Evolutionary conservation across 2,797 vertebrate genomes (phyloP), one percentile per base, ranked within the genome.

Genomic region (Antrozous pallidus): DNA sequence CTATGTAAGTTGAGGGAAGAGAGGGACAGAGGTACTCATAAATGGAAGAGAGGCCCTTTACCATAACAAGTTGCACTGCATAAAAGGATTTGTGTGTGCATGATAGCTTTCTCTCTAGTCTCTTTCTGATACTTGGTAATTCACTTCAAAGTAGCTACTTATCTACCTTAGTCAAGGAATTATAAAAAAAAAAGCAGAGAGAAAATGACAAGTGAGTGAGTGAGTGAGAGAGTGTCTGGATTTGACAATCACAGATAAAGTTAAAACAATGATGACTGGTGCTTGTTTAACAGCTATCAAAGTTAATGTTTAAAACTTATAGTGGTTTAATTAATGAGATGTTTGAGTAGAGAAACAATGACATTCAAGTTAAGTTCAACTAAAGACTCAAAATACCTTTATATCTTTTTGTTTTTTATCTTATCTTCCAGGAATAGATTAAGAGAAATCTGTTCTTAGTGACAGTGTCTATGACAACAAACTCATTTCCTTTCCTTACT

Each of bases 261-360:
- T 96, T 97, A 96, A 94, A 95, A 96, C 86, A 95, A 93, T 65
- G 73, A 83, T 95, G 97, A 96, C 90, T 90, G 87, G 77, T 86
- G 95, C 94, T 97, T 97, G 90, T 97, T 89, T 97, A 97, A 96
- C 87, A 97, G 71, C 97, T 97, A 97, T 98, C 96, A 97, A 97
- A 98, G 97, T 94, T 6, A 0, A 95, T 95, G 88, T 97, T 97
- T 97, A 97, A 98, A 92, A 93, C 96, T 97, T 97, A 95, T 90
- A 58, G 95, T 96, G 86, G 94, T 98, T 97, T 98, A 94, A 94
- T 97, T 97, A 97, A 97, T 97, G 97, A 98, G 97, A 63, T 97
- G 86, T 97, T 98, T 98, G 97, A 98, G 94, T 13, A 67, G 56
- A 97, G 96, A 97, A 98, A 97, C 95, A 98, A 98, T 96, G 95